Percentiles rank a stretch among this genome's conserved stretches.
These are phyloP conservation scores for Eudyptes chrysolophus DNA, from an alignment of 2,113 vertebrate genomes.

Conservation along the genomic window DNA sequence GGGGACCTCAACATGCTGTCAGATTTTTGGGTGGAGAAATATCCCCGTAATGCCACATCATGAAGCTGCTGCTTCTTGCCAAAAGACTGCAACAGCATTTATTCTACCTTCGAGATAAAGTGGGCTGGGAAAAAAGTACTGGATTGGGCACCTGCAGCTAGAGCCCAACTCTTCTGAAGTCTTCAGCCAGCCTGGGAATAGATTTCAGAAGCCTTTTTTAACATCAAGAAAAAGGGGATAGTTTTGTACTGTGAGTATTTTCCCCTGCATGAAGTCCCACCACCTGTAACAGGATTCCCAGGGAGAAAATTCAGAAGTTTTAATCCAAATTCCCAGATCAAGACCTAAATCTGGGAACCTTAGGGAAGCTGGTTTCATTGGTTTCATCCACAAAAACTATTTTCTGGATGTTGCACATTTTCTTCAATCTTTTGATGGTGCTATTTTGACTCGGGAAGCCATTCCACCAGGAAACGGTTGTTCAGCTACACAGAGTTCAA, in stretches of 20 bases:
- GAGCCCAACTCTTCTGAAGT: neutral
- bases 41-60: accelerated
- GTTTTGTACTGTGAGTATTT: neutral
- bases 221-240: neutral
- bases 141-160: neutral
- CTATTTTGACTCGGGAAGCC: neutral
- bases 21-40: neutral
- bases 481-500: neutral
- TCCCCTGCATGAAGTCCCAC: neutral
- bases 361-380: neutral
- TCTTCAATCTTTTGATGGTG: neutral
- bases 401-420: neutral
- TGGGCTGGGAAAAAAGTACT: neutral
- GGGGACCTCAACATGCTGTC: neutral
- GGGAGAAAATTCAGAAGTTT: neutral
- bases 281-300: neutral
- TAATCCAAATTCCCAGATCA: neutral
- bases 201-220: neutral
- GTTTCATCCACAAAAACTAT: neutral
- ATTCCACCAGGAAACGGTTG: neutral
- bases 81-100: neutral
- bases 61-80: neutral
- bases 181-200: neutral
- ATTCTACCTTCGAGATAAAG: neutral
- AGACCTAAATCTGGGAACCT: neutral